Percentiles rank a stretch among this genome's conserved stretches.
These are phyloP conservation scores for Hapalemur alaotrensis DNA, from an alignment of 2,797 vertebrate genomes.

Conservation along the genomic window DNA sequence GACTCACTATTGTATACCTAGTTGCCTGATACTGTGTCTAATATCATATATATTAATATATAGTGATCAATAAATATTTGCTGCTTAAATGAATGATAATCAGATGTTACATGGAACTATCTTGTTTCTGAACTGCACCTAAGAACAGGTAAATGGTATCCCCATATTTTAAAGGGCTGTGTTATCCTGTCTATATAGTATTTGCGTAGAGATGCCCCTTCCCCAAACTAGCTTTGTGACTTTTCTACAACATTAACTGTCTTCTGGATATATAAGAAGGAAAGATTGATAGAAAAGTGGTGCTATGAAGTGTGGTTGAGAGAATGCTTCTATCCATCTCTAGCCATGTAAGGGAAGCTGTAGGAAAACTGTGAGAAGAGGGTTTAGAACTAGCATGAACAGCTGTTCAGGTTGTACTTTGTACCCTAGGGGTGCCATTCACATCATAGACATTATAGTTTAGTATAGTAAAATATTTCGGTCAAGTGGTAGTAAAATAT, in stretches of 20 bases:
- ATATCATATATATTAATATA: not conserved
- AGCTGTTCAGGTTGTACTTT: not conserved
- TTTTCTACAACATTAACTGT: not conserved
- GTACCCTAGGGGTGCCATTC: not conserved
- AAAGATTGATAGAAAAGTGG: not conserved
- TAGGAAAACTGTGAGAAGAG: not conserved
- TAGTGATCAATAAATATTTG: not conserved
- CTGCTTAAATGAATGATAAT: not conserved
- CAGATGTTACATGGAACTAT: not conserved
- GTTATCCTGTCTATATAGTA: not conserved
- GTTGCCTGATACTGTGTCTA: not conserved
- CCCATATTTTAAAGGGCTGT: not conserved
- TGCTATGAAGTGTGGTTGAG: not conserved
- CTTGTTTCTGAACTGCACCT: not conserved
- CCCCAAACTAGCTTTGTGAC: not conserved
- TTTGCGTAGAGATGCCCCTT: not conserved
- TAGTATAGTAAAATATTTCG: not conserved
- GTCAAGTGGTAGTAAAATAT: not conserved
- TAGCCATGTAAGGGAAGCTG: not conserved
- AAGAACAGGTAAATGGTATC: not conserved
- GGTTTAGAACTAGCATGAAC: not conserved
- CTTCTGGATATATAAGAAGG: not conserved
- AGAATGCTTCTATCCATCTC: not conserved
- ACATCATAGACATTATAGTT: not conserved
- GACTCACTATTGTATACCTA: not conserved